Conservation (phyloP, 2,797 vertebrate genomes). For the Myotis myotis region DNA sequence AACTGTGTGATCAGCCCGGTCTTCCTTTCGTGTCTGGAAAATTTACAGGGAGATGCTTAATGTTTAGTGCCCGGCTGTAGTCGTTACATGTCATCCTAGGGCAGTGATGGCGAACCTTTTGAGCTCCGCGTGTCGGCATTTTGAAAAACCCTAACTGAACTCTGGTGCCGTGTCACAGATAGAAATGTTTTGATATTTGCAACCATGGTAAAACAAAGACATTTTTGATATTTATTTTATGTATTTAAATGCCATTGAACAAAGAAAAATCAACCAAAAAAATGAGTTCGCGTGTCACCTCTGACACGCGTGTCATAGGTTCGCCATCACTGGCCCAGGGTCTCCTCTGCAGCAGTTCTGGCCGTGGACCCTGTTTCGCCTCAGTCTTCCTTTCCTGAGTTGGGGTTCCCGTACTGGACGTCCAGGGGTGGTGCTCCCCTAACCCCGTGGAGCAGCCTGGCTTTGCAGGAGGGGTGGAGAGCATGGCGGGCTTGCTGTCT, state of each 20-base stretch:
- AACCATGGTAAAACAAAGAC: too few species aligned
- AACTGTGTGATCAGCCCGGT: neutral
- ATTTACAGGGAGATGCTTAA: neutral
- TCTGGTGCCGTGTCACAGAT: too few species aligned
- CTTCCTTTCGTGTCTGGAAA: neutral
- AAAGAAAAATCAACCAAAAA: too few species aligned
- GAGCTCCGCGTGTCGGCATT: too few species aligned
- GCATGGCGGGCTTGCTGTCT: neutral
- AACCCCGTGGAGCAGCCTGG: neutral
- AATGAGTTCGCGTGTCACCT: too few species aligned
- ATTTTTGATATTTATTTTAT: too few species aligned
- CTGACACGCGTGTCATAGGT: too few species aligned
- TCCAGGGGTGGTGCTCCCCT: neutral
- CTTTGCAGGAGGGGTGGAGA: neutral
- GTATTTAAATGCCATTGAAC: too few species aligned
- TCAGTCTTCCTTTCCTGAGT: neutral
- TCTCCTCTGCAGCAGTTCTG: neutral
- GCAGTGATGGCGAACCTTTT: too few species aligned
- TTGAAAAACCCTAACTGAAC: too few species aligned
- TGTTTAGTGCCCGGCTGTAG: neutral
- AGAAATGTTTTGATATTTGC: too few species aligned
- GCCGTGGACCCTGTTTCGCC: neutral
- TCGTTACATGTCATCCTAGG: neutral
- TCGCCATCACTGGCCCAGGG: too few species aligned
- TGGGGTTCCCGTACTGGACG: neutral